These are phyloP conservation scores for Salticus scenicus DNA, from an alignment of 2,888 invertebrate species.

Conservation along the genomic window DNA sequence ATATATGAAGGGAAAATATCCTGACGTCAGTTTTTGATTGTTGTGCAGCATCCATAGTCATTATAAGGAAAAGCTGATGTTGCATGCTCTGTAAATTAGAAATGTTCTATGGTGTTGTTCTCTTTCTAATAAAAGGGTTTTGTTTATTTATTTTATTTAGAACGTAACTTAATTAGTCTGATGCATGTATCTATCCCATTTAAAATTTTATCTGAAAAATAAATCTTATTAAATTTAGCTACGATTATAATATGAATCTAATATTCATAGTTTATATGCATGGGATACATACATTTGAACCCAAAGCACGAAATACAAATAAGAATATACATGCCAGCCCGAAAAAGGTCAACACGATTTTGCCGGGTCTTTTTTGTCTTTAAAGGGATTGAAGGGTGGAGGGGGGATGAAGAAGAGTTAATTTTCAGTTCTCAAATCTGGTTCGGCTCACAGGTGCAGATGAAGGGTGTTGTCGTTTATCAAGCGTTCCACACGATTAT, in stretches of 20 bases:
- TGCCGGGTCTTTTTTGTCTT: background rate
- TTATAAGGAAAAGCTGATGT: too few relatives aligned
- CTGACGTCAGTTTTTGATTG: too few relatives aligned
- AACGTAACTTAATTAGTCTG: too few relatives aligned
- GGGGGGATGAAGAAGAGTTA: conserved; percentile 33
- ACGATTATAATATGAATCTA: background rate
- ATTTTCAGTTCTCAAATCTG: conserved; percentile 40
- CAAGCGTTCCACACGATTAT: conserved; percentile 35
- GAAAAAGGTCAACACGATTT: conserved; percentile 1
- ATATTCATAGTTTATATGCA: background rate
- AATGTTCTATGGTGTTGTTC: too few relatives aligned
- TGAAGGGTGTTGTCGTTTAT: conserved; percentile 26
- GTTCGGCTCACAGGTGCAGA: conserved; percentile 34
- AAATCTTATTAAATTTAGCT: too few relatives aligned
- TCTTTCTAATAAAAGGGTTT: too few relatives aligned
- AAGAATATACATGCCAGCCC: background rate
- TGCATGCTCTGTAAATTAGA: too few relatives aligned
- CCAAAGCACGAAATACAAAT: background rate
- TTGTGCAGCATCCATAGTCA: too few relatives aligned
- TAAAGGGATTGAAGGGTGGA: background rate
- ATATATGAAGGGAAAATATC: too few relatives aligned
- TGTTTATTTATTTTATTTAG: too few relatives aligned
- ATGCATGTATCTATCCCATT: background rate
- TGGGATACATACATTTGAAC: background rate
- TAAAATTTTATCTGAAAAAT: background rate